Conservation (phyloP, 37 sponge, comb jelly and placozoan genomes). For the Aplysina aerophoba region DNA sequence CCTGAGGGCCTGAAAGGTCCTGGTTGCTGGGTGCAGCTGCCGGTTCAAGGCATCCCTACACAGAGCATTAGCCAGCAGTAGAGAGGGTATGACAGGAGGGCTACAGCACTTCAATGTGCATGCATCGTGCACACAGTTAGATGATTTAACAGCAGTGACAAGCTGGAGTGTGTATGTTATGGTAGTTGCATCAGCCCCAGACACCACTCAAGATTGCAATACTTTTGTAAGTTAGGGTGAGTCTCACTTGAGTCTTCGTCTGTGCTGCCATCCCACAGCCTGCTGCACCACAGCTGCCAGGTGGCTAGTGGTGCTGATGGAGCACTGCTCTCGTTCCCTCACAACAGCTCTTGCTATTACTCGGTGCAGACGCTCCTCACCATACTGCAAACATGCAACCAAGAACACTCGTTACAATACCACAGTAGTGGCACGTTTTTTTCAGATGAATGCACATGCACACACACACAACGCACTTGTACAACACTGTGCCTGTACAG, state of each 20-base stretch:
- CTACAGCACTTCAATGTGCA: too few relatives aligned
- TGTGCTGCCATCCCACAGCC: conserved; percentile 25
- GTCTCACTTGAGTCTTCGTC: background rate
- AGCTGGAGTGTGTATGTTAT: too few relatives aligned
- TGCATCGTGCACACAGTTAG: too few relatives aligned
- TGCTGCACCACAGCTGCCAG: conserved; percentile 30
- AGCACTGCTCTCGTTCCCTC: conserved; percentile 12
- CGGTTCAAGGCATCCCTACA: conserved; percentile 29
- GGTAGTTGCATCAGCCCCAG: too few relatives aligned
- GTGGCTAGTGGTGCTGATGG: conserved; percentile 13
- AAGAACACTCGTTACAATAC: background rate
- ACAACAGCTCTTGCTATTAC: conserved; percentile 36
- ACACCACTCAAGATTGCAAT: too few relatives aligned
- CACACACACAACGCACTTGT: too few relatives aligned
- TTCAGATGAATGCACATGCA: too few relatives aligned
- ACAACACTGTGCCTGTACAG: too few relatives aligned
- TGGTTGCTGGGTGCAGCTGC: conserved; percentile 45
- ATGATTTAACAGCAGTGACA: too few relatives aligned
- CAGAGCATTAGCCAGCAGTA: background rate
- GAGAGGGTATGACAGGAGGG: too few relatives aligned
- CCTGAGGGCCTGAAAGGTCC: conserved; percentile 60
- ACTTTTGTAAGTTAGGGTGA: background rate
- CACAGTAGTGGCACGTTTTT: too few relatives aligned
- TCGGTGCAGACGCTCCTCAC: conserved; percentile 41
- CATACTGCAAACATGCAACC: conserved; percentile 24